Conservation (phyloP, 2,888 invertebrate species). For the Chalcosyrphus nemorum region DNA sequence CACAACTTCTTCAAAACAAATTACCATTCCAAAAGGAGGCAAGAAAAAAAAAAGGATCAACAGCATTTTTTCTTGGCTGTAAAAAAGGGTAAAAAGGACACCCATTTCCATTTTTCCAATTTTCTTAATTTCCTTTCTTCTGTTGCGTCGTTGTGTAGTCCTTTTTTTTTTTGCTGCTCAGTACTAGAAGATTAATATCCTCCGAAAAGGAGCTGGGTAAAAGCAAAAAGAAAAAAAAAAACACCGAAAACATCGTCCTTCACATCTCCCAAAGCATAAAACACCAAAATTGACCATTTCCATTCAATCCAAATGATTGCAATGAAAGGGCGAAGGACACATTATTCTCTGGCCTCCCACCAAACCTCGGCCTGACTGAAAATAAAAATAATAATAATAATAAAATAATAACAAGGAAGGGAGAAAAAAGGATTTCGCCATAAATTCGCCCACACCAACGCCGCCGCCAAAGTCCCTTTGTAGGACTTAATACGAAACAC, state of each 20-base stretch:
- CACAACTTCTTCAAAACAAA: slow-evolving; percentile 54
- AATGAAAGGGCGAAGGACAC: slow-evolving; percentile 68
- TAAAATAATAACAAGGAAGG: slow-evolving; percentile 66
- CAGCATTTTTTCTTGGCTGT: slow-evolving; percentile 37
- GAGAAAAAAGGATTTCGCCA: slow-evolving; percentile 68
- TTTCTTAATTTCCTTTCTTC: slow-evolving; percentile 62
- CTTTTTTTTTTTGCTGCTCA: neutral
- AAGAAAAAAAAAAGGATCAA: slow-evolving; percentile 53
- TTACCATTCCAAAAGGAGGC: slow-evolving; percentile 55
- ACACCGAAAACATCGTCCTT: slow-evolving; percentile 19
- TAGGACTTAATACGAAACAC: slow-evolving; percentile 20
- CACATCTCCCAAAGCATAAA: slow-evolving; percentile 55
- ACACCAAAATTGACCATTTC: slow-evolving; percentile 72
- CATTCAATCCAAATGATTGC: slow-evolving; percentile 73
- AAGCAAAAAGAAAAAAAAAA: neutral
- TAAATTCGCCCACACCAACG: slow-evolving; percentile 51
- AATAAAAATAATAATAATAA: slow-evolving; percentile 70
- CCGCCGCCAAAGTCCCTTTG: neutral
- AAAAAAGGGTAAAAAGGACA: slow-evolving; percentile 65
- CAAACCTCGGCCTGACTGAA: slow-evolving; percentile 46
- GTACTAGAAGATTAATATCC: slow-evolving; percentile 47
- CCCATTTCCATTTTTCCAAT: slow-evolving; percentile 59
- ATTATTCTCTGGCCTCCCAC: slow-evolving; percentile 45
- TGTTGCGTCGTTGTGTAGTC: slow-evolving; percentile 30
- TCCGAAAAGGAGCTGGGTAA: slow-evolving; percentile 10